Conservation (phyloP, 2,888 invertebrate species). For the Heteromyza rotundicornis region DNA sequence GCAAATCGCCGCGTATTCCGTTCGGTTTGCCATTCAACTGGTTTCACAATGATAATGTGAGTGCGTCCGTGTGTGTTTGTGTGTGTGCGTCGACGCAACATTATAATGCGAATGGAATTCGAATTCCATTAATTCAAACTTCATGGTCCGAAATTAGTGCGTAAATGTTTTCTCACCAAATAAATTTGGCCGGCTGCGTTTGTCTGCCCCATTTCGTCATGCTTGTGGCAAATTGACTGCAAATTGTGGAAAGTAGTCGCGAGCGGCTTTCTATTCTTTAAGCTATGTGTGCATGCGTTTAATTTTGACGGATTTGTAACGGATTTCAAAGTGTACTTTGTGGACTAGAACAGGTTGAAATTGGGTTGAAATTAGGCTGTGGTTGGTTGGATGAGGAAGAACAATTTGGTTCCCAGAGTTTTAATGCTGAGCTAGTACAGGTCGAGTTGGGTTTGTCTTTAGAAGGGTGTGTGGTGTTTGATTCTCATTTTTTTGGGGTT, state of each 20-base stretch:
- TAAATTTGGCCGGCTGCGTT: constrained; percentile 38
- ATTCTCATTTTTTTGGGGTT: too few species aligned
- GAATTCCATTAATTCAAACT: constrained; percentile 33
- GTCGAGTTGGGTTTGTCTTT: too few species aligned
- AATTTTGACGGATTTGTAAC: constrained; percentile 45
- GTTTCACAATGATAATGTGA: constrained; percentile 36
- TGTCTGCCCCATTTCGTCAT: constrained; percentile 47
- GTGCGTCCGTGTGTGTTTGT: too few species aligned
- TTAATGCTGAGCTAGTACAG: too few species aligned
- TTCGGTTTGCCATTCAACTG: constrained; percentile 47
- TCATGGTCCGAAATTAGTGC: constrained; percentile 48
- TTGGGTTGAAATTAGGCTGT: too few species aligned
- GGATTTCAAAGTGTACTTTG: constrained; percentile 39
- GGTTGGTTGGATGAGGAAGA: too few species aligned
- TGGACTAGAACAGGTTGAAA: constrained; percentile 6
- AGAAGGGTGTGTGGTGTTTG: too few species aligned
- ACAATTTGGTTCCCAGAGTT: too few species aligned
- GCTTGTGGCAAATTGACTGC: constrained; percentile 55
- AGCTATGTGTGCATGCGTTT: constrained; percentile 35
- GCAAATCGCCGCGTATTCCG: constrained; percentile 36
- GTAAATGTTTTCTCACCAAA: constrained; percentile 62
- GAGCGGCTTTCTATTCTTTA: background rate
- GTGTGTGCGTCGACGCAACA: too few species aligned
- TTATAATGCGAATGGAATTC: constrained; percentile 29
- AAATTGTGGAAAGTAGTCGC: constrained; percentile 40